Conservation (phyloP, 2,888 invertebrate genomes). For the Drosophila sordidapex region DNA sequence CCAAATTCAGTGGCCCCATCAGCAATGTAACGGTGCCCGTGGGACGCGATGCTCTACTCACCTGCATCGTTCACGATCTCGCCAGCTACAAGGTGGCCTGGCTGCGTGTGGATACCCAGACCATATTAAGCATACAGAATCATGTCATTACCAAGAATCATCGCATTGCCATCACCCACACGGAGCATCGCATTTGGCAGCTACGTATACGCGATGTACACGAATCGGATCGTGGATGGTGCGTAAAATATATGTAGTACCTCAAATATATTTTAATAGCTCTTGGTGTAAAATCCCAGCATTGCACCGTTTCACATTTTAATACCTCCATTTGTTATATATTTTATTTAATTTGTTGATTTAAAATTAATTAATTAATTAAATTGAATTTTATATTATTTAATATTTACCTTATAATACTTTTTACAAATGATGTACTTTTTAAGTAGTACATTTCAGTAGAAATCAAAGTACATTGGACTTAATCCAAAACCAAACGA, state of each 20-base stretch:
- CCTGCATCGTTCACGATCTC: conserved; percentile 93
- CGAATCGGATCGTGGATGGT: conserved; percentile 92
- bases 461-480: too few relatives aligned
- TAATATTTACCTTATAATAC: too few relatives aligned
- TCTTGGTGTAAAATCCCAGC: neutral
- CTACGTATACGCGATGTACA: conserved; percentile 93
- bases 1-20: conserved; percentile 93
- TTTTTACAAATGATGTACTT: too few relatives aligned
- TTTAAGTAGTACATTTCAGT: too few relatives aligned
- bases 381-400: too few relatives aligned
- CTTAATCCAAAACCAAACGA: too few relatives aligned
- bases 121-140: conserved; percentile 94
- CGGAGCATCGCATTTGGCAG: conserved; percentile 94
- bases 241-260: conserved; percentile 3
- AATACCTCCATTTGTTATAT: neutral
- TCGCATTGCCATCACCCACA: conserved; percentile 93
- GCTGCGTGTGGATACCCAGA: conserved; percentile 95
- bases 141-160: conserved; percentile 96
- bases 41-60: conserved; percentile 92
- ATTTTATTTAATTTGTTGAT: neutral
- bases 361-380: too few relatives aligned
- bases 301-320: neutral
- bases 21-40: conserved; percentile 93
- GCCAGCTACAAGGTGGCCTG: conserved; percentile 95
- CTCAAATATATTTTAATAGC: neutral